Evolutionary conservation across 2,113 vertebrate species (phyloP), one percentile per base, ranked within the genome.

Genomic region (Istiophorus platypterus): DNA sequence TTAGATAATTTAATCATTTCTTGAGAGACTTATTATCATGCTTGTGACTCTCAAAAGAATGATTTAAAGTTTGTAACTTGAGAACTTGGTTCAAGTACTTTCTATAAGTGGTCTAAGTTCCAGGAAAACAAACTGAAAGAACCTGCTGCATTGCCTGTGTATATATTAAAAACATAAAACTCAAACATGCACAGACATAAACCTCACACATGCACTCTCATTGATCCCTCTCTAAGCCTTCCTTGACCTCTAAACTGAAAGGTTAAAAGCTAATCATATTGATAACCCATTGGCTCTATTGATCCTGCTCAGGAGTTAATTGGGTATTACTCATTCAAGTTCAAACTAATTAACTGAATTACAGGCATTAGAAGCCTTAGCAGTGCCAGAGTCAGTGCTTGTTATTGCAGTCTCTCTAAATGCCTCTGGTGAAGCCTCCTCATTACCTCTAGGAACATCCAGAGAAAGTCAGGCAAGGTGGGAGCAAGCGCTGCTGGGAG

Each of bases 231-330:
- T 61, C 56, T 39, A 39, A 37, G 47, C 61, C 58, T 51, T 3
- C 14, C 14, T 24, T 9, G 39, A 77, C 84, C 64, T 81, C 56
- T 71, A 51, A 64, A 80, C 68, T 63, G 29, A 84, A 84, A 88
- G 79, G 84, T 84, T 80, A 89, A 85, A 49, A 79, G 85, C 70
- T 72, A 76, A 78, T 88, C 62, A 76, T 83, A 92, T 86, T 66
- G 47, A 88, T 85, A 83, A 81, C 75, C 64, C 64, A 87, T 72
- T 82, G 79, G 54, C 39, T 84, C 41, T 41, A 87, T 89, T 83
- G 87, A 90, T 89, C 85, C 52, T 64, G 65, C 69, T 72, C 47
- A 47, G 14, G 78, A 88, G 89, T 83, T 92, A 92, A 92, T 89
- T 88, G 81, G 69, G 78, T 70, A 83, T 91, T 88, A 86, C 82